These are phyloP conservation scores for Drosophila arawakana DNA, from an alignment of 1,140 invertebrate species.

Conservation along the genomic window DNA sequence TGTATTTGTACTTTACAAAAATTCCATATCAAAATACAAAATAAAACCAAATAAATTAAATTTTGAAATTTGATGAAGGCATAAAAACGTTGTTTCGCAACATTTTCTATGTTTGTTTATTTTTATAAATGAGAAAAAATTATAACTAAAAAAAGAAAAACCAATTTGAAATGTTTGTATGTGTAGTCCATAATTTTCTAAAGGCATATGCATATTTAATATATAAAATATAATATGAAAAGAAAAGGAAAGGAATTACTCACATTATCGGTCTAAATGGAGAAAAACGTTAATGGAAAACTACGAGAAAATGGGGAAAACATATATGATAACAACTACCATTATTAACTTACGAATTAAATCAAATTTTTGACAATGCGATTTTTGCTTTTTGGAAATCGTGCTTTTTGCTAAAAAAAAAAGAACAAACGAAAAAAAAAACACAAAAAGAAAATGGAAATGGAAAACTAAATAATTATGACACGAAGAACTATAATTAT, in stretches of 20 bases:
- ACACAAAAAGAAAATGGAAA: conserved; percentile 41
- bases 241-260: conserved; percentile 37
- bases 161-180: conserved; percentile 64
- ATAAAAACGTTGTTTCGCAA: conserved; percentile 62
- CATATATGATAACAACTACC: conserved; percentile 47
- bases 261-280: conserved; percentile 59
- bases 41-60: conserved; percentile 23
- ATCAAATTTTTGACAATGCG: conserved; percentile 79
- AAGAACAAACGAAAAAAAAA: conserved; percentile 16
- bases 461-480: conserved; percentile 32
- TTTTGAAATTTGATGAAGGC: conserved; percentile 31
- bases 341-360: conserved; percentile 75
- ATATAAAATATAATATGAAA: conserved; percentile 7
- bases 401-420: conserved; percentile 73
- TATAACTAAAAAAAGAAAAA: conserved; percentile 5
- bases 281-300: conserved; percentile 30
- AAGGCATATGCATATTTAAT: conserved; percentile 58
- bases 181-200: conserved; percentile 77
- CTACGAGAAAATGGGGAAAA: conserved; percentile 28
- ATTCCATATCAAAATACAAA: conserved; percentile 62
- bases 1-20: conserved; percentile 60
- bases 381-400: conserved; percentile 81
- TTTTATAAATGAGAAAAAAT: conserved; percentile 58
- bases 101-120: conserved; percentile 74
- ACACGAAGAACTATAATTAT: conserved; percentile 51